phyloP scores from a whole-genome alignment of 2,888 invertebrate species.

The Phyto melanocephala region DNA sequence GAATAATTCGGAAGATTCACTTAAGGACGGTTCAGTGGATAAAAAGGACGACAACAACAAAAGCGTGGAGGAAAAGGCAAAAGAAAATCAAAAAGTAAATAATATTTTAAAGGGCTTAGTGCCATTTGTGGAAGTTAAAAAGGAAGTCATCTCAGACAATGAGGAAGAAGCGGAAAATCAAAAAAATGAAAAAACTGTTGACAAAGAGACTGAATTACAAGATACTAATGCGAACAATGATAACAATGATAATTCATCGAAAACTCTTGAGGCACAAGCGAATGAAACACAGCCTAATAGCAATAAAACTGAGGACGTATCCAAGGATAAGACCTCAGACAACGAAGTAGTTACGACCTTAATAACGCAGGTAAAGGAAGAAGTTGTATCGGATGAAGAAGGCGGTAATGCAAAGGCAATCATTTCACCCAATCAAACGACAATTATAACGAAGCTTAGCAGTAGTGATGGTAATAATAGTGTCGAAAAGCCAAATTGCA shows the following conservation, averaged over 20 bases:
- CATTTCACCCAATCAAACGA: neutral
- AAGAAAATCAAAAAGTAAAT: slow-evolving; percentile 44
- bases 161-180: slow-evolving; percentile 58
- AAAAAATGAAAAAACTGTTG: neutral
- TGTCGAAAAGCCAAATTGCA: neutral
- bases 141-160: slow-evolving; percentile 72
- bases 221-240: neutral
- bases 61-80: slow-evolving; percentile 33
- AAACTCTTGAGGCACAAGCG: neutral
- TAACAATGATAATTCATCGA: neutral
- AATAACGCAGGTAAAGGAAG: slow-evolving; percentile 69
- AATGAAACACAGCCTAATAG: neutral
- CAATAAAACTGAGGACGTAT: neutral
- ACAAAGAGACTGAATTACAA: neutral
- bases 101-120: slow-evolving; percentile 69
- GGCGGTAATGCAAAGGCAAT: neutral
- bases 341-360: neutral
- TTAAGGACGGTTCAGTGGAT: neutral
- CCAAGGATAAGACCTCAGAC: neutral
- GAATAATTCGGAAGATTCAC: slow-evolving; percentile 7
- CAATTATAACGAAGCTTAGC: neutral
- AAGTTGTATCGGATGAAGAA: slow-evolving; percentile 74
- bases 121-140: slow-evolving; percentile 75
- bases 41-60: slow-evolving; percentile 10
- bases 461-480: neutral